Base-by-base conservation (phyloP, 2,888 invertebrate genomes). In the Cantharis rustica region DNA sequence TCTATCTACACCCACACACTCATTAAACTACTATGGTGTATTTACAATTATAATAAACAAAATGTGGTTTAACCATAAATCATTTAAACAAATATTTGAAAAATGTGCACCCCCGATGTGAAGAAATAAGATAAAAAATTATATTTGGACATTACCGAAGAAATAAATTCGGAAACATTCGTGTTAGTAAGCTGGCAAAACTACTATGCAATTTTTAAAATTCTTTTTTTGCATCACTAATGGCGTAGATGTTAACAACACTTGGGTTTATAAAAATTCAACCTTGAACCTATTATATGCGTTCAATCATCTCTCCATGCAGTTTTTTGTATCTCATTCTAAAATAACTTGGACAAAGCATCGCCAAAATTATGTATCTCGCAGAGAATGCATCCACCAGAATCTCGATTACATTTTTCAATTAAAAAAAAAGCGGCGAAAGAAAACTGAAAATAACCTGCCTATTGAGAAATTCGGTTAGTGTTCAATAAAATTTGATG, bases 231-330 rank as follows among this genome's bases (percentile, higher is more conserved):
- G 31, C 31, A 31, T 31, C 13, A 31, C 31, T 31, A 31, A 31
- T 13, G 31, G 31, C 31, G 13, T 31, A 13, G 31, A 31, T 31
- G 31, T 31, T 31, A 31, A 31, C 31, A 31, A 31, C 31, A 31
- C 31, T 31, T 31, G 31, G 16, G n/a, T 70, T 73, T 71, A 66
- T 68, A 76, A 71, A 73, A 71, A 62, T 71, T 16, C 62, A 73
- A 68, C 76, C 76, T 76, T 76, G 76, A 76, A 76, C 76, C 71
- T 74, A 73, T 76, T 76, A 70, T 71, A 74, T 70, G 72, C 76
- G 76, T 76, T 76, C 76, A 76, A 76, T 76, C 73, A 74, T 76
- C 76, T 73, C 64, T 66, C 31, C 73, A 76, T 76, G 76, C 73
- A 76, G 73, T 76, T 76, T 76, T 76, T 75, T 75, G 75, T 68